Conservation (phyloP, 2,797 vertebrate species). For the Argya squamiceps region DNA sequence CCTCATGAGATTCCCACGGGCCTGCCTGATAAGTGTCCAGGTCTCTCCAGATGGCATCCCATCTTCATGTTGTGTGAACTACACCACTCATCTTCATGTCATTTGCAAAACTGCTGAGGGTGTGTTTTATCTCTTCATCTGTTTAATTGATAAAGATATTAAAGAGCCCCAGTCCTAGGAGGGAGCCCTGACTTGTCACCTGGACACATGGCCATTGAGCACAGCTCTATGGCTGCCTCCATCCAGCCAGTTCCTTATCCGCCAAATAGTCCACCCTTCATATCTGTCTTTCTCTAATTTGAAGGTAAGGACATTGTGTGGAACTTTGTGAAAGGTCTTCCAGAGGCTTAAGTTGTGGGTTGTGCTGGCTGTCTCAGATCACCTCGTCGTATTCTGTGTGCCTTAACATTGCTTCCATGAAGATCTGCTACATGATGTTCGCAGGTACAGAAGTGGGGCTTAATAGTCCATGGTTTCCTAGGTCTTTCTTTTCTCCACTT, state of each 20-base stretch:
- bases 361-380: not conserved
- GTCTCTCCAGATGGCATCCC: not conserved
- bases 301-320: not conserved
- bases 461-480: not conserved
- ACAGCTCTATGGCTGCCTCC: not conserved
- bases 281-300: not conserved
- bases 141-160: not conserved
- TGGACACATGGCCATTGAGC: too few species aligned
- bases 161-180: fast-evolving
- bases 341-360: not conserved
- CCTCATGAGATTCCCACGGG: not conserved
- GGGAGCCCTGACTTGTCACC: not conserved
- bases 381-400: not conserved
- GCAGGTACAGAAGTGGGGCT: not conserved
- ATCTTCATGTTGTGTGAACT: not conserved
- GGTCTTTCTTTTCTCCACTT: not conserved
- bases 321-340: not conserved
- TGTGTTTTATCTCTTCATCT: fast-evolving
- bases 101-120: not conserved
- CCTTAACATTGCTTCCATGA: not conserved
- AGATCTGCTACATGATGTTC: not conserved
- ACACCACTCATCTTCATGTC: not conserved
- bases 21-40: not conserved
- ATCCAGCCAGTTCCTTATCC: not conserved
- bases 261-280: not conserved